phyloP scores from a whole-genome alignment of 2,797 vertebrate species.

The Heteromormyrus szaboi region DNA sequence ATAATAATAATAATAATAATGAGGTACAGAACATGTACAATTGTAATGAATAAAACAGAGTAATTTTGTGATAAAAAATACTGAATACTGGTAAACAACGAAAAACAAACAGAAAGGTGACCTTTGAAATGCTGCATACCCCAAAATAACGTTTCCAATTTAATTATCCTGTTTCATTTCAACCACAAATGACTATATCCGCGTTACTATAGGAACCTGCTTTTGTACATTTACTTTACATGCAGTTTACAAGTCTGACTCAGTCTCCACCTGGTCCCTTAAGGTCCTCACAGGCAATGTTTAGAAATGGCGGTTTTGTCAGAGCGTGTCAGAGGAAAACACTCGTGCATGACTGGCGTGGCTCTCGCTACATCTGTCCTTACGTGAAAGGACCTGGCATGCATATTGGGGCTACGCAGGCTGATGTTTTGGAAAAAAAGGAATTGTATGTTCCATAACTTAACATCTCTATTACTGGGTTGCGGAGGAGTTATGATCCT shows the following conservation, averaged over 20 bases:
- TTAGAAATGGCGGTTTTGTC: constrained; percentile 4
- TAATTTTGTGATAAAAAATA: not conserved
- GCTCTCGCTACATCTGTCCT: not conserved
- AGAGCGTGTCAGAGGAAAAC: not conserved
- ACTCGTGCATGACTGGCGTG: not conserved
- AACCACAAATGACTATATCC: not conserved
- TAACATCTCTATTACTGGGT: not conserved
- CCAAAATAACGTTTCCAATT: not conserved
- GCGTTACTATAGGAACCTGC: not conserved
- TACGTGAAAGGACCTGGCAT: not conserved
- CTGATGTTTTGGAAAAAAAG: not conserved
- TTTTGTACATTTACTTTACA: not conserved
- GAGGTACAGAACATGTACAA: not conserved
- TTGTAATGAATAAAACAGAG: not conserved
- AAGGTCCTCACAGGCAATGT: not conserved
- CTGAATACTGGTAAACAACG: not conserved
- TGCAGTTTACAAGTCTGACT: not conserved
- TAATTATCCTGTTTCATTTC: not conserved
- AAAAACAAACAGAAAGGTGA: not conserved
- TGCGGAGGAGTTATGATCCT: not conserved
- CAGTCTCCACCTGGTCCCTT: not conserved
- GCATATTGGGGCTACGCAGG: not conserved
- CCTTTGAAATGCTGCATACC: not conserved
- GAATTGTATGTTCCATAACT: not conserved
- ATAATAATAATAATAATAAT: too few species aligned